Percentiles rank a stretch among this genome's conserved stretches.
These are phyloP conservation scores for Sparus aurata DNA, from an alignment of 2,797 vertebrate genomes.

Conservation along the genomic window DNA sequence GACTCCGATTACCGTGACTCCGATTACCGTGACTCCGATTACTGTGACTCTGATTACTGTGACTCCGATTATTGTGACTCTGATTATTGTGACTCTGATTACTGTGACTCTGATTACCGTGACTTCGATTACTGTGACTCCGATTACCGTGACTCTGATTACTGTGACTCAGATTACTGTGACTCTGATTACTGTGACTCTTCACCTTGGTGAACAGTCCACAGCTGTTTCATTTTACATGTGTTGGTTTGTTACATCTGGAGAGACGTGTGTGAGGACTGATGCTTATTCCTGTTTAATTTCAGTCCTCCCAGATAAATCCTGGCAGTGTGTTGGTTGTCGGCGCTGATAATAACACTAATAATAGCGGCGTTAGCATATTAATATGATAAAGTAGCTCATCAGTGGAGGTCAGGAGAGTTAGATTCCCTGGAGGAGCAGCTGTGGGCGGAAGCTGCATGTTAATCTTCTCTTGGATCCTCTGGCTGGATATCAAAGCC, in stretches of 20 bases:
- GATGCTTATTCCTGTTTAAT: neutral
- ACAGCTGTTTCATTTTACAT: neutral
- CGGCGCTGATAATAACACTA: constrained; percentile 33
- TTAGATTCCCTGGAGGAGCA: constrained; percentile 32
- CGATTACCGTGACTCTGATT: too few species aligned
- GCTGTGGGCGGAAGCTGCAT: constrained; percentile 51
- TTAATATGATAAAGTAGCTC: constrained; percentile 58
- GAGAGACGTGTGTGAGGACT: neutral
- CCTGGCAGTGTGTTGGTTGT: neutral
- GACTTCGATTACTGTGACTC: neutral
- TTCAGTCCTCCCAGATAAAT: constrained; percentile 4
- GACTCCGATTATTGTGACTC: too few species aligned
- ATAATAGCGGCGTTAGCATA: constrained; percentile 37
- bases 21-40: neutral
- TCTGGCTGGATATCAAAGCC: constrained; percentile 49
- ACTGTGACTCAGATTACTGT: too few species aligned
- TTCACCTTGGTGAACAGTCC: neutral
- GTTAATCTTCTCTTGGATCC: constrained; percentile 48
- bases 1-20: too few species aligned
- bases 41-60: neutral
- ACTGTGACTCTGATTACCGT: neutral
- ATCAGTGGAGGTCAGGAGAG: constrained; percentile 57
- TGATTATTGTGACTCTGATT: neutral
- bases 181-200: neutral
- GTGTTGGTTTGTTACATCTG: neutral